A percentile compares a stretch with the other conserved stretches of the same genome.
Conservation (phyloP, 2,113 vertebrate genomes). For the Phainopepla nitens region DNA sequence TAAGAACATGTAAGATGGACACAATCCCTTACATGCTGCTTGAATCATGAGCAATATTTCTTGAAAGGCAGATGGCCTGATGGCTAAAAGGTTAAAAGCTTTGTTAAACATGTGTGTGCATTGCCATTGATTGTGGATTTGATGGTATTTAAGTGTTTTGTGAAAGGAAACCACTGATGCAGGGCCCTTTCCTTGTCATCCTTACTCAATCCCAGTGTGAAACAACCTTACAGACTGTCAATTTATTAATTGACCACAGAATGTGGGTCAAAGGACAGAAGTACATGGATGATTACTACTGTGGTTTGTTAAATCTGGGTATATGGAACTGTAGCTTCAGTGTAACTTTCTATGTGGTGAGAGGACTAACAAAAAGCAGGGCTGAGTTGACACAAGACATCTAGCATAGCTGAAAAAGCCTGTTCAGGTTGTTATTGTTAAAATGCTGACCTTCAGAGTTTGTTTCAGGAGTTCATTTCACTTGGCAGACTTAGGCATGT, state of each 20-base stretch:
- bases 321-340: neutral
- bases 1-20: neutral
- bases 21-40: neutral
- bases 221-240: slow-evolving; percentile 29
- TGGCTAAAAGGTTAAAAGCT: slow-evolving; percentile 64
- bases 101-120: slow-evolving; percentile 27
- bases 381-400: neutral
- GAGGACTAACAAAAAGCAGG: neutral
- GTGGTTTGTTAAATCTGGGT: neutral
- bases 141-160: slow-evolving; percentile 53
- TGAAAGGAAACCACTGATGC: slow-evolving; percentile 49
- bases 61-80: slow-evolving; percentile 5
- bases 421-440: neutral
- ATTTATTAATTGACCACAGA: slow-evolving; percentile 56
- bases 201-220: slow-evolving; percentile 20
- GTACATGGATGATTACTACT: neutral
- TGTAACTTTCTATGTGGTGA: neutral
- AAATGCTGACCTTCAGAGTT: neutral
- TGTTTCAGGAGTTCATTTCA: neutral
- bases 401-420: neutral
- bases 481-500: neutral
- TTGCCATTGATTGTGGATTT: slow-evolving; percentile 61
- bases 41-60: slow-evolving; percentile 26
- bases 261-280: neutral
- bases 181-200: slow-evolving; percentile 20